Base-by-base conservation (phyloP, 2,888 invertebrate species). In the Parelbella ahira region DNA sequence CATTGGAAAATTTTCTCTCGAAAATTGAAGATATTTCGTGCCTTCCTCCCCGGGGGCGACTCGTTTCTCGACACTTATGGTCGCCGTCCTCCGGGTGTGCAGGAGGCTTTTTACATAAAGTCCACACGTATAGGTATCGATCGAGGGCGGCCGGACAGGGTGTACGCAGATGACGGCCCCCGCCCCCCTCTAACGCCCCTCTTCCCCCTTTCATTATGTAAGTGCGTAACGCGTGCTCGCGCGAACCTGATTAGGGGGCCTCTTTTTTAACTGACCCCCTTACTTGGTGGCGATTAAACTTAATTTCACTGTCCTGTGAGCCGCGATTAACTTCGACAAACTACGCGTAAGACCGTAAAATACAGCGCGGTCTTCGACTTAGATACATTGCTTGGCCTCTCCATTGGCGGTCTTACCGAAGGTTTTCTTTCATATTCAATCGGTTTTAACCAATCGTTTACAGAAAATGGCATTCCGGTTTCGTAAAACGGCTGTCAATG, bases 61-160 rank as follows among this genome's bases (percentile, higher is more conserved):
- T 80, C 83, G 82, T 80, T 81, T 77, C 83, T 82, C 86, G 83
- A 86, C 86, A 86, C 86, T 86, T 86, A 86, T 86, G 86, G 86
- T 82, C 81, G 80, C 70, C 82, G 81, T 82, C 81, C 78, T 83
- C 75, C 70, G 81, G 81, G 81, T 75, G 82, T 83, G 81, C 84
- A 82, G 82, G 83, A 82, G 81, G 82, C 83, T 86, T 86, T 86
- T 86, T 86, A 86, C 86, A 86, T 86, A 86, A 86, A 86, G 84
- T 86, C 86, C 84, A 84, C 83, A 83, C 83, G 84, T 86, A 84
- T 83, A 83, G 81, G 81, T 84, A 86, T 84, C 82, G 84, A 84
- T 83, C 84, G 82, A 61, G 81, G 82, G 81, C 74, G 75, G 83
- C 82, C 68, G 84, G 83, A 78, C 86, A 79, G 81, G 80, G 81